phyloP scores from a whole-genome alignment of 1,140 invertebrate species.

The Zaprionus tsacasi region DNA sequence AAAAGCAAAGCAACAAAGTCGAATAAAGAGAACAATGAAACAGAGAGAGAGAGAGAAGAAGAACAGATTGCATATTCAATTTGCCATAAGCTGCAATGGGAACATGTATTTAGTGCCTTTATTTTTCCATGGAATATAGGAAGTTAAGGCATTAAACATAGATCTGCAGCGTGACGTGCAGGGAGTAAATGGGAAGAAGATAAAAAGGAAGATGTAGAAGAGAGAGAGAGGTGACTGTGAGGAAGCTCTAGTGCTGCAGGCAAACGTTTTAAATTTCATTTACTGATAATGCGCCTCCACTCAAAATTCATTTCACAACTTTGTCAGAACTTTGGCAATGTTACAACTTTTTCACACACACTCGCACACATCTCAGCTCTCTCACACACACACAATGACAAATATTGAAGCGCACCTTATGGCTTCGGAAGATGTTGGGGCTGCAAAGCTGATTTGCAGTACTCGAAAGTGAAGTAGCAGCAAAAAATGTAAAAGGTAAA shows the following conservation, averaged over 20 bases:
- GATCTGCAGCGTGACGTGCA: not conserved
- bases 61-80: constrained; percentile 37
- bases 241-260: constrained; percentile 2
- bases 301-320: constrained; percentile 71
- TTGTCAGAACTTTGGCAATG: constrained; percentile 49
- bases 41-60: not conserved
- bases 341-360: constrained; percentile 29
- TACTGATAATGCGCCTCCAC: constrained; percentile 65
- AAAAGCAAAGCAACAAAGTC: not conserved
- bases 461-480: constrained; percentile 34
- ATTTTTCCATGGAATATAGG: not conserved
- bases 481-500: constrained; percentile 16
- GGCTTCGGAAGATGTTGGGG: constrained; percentile 39
- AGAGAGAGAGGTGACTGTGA: not conserved
- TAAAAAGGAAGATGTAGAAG: not conserved
- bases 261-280: constrained; percentile 74
- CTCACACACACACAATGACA: constrained; percentile 25
- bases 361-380: constrained; percentile 19
- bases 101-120: constrained; percentile 23
- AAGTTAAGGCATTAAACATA: constrained; percentile 23
- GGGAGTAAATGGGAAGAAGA: too few species aligned
- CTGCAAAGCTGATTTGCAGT: constrained; percentile 62
- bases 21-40: constrained; percentile 13
- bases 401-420: constrained; percentile 56
- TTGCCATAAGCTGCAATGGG: constrained; percentile 14